Base-by-base conservation (phyloP, 2,888 invertebrate species). In the Ashinkailepas kermadecensis region DNA sequence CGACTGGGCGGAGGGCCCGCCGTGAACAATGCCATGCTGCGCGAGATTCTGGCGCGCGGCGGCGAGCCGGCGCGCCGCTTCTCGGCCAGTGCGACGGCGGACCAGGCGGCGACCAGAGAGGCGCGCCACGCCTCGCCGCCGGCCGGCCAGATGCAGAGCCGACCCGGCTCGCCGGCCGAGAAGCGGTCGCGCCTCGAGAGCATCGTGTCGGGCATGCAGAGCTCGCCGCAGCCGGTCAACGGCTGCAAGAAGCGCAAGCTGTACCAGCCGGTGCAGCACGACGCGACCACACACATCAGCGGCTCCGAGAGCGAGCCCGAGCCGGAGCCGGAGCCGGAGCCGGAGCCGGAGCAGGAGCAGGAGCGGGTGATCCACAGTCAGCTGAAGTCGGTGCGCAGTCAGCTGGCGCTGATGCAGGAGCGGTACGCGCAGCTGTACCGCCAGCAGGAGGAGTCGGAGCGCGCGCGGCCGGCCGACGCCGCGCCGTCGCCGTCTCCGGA, bases 231-330 rank as follows among this genome's bases (percentile, higher is more conserved):
- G 78, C 83, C 82, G 12, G 94, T 94, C 85, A 96, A 96, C 88
- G 96, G 96, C 80, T 96, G 96, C 89, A 96, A 96, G 88, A 98
- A 98, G 88, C 91, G 97, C 80, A 98, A 98, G 88, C 90, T 97
- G 59, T 97, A 97, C 87, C 96, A 96, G 86, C 97, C 97, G 18
- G 96, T 96, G 88, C 97, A 97, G 87, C 95, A 96, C 88, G 94
- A 94, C 86, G 87, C 87, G 84, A 90, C 90, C 82, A 85, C 88
- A 91, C 82, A 82, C 74, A 82, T 81, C 80, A 39, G 80, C 78
- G 81, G 62, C 65, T 23, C 23, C 25, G 80, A 80, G 15, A 39
- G 39, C 39, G 70, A 70, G 74, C 83, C 82, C 54, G 82, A 82
- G 39, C 84, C 82, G 10, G 86, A 86, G 23, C 84, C 74, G 56